Evolutionary conservation across 2,888 invertebrate genomes (phyloP), one percentile per base, ranked within the genome.

Genomic region (Scrobipalpa atriplicella): DNA sequence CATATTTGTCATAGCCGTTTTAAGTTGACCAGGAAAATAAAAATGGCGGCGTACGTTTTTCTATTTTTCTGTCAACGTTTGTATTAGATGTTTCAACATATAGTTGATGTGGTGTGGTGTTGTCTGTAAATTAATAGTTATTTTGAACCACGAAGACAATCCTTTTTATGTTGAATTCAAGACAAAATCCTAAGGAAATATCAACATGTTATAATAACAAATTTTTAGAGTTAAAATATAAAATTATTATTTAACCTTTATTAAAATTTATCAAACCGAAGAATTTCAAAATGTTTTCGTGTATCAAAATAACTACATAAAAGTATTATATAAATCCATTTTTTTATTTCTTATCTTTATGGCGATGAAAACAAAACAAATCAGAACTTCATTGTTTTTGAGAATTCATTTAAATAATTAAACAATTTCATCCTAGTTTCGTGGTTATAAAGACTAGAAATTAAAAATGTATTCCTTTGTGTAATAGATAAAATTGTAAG

Each of bases 21-120:
- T 62, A 47, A 47, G 47, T 47, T 47, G 47, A 47, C 5, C 36
- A 43, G 62, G 29, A 62, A 62, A 47, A 47, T 21, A 13, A 62
- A 47, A 13, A 62, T 62, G 62, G 62, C 21, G 51, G 6, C 47
- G 21, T 21, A 9, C 51, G 5, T 52, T 19, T 19, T 62, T 43
- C 36, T 47, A 19, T 62, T 62, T 62, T 47, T 47, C 21, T 36
- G 18, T 62, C 62, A 62, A 10, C 21, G 5, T 62, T 43, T 62
- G 19, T 62, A 47, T 51, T 47, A 62, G 47, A 29, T 2, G 62
- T 62, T 29, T 62, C 62, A 62, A 62, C 62, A 21, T 62, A 51
- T 62, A 47, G 62, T 62, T 62, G 62, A 47, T 62, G 62, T 62
- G 36, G 19, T 61, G 61, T 61, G 16, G 2, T 43, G 18, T 18